Conservation (phyloP, 2,113 vertebrate genomes). For the Myotis davidii region DNA sequence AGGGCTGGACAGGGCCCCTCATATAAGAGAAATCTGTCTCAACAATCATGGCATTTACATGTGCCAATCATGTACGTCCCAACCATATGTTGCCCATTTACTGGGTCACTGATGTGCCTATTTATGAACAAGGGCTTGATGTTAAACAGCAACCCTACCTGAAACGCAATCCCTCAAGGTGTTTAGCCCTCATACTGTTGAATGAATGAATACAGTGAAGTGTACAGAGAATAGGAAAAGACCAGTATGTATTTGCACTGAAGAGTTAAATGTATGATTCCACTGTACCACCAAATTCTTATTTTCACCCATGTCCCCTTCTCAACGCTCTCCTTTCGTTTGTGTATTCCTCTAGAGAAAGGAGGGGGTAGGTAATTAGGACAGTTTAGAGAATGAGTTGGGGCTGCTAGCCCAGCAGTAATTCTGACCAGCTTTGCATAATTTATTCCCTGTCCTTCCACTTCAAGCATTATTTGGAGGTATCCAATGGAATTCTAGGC, state of each 20-base stretch:
- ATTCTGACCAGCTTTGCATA: not conserved
- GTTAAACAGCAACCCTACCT: slow-evolving; percentile 9
- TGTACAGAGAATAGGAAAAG: not conserved
- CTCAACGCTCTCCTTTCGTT: not conserved
- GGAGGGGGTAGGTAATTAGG: not conserved
- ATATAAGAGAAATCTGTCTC: not conserved
- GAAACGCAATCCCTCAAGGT: not conserved
- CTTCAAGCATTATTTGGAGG: not conserved
- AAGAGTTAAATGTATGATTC: not conserved
- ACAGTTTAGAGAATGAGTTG: not conserved
- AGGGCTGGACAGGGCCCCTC: not conserved
- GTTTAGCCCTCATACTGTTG: not conserved
- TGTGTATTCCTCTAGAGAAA: not conserved
- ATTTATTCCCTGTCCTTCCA: slow-evolving; percentile 22
- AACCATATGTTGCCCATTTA: not conserved
- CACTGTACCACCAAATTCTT: not conserved
- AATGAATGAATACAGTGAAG: not conserved
- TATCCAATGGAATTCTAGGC: not conserved
- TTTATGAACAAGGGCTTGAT: not conserved
- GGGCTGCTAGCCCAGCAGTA: not conserved
- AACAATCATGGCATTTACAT: not conserved
- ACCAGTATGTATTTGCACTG: not conserved
- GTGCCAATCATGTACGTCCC: not conserved
- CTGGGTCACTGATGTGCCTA: not conserved
- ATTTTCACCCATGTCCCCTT: not conserved